phyloP scores from a whole-genome alignment of 2,888 invertebrate genomes.

The Caenorhabditis angaria region DNA sequence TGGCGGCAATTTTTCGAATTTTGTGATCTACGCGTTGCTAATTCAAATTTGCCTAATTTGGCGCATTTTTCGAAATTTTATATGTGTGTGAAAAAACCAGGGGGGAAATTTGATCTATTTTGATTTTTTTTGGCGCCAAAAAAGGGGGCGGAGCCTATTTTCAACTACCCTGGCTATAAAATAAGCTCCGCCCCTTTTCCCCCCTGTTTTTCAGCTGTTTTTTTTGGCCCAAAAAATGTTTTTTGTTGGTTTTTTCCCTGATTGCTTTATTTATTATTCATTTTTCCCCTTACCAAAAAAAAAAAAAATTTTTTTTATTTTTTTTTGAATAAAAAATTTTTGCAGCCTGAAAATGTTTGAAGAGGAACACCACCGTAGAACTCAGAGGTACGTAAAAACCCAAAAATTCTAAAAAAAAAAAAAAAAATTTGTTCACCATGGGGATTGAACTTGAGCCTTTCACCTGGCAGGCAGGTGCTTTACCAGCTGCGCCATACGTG shows the following conservation, averaged over 20 bases:
- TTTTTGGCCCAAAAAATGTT: not conserved
- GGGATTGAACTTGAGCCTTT: too few species aligned
- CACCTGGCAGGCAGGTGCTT: too few species aligned
- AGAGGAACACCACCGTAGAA: not conserved
- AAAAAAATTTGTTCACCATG: too few species aligned
- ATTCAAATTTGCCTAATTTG: slow-evolving; percentile 25
- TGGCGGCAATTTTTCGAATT: slow-evolving; percentile 9
- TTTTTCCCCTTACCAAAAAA: too few species aligned
- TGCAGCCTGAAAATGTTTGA: not conserved
- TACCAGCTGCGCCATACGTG: too few species aligned
- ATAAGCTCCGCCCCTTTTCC: not conserved
- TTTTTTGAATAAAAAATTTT: too few species aligned
- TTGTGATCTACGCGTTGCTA: slow-evolving; percentile 20
- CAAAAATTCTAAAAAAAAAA: too few species aligned
- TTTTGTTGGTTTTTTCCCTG: too few species aligned
- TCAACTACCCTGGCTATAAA: not conserved
- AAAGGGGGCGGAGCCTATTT: not conserved
- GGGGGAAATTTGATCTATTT: not conserved
- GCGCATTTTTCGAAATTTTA: slow-evolving; percentile 10
- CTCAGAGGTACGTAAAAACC: not conserved
- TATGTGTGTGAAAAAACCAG: not conserved
- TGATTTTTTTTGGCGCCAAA: not conserved
- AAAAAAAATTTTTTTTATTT: too few species aligned
- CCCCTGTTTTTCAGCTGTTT: too few species aligned
- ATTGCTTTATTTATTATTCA: too few species aligned